A percentile compares a stretch with the other conserved stretches of the same genome.
Evolutionary conservation across 2,797 vertebrate genomes (phyloP).

Genomic region (Lemur catta): DNA sequence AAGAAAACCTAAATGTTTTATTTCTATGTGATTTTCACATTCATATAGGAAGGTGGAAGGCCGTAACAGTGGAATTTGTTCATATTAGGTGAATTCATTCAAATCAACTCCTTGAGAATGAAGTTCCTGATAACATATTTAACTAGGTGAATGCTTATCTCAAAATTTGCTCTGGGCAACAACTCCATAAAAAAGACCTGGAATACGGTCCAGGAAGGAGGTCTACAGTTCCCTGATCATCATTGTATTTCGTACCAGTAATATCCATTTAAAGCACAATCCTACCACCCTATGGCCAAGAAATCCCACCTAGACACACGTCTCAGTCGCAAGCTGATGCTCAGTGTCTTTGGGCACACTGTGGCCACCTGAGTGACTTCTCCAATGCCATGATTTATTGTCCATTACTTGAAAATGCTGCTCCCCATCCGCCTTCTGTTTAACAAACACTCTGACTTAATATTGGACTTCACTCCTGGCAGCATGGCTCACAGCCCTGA

Average conservation of each 20-base stretch:
- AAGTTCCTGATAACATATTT: not conserved
- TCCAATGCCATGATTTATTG: slow-evolving; percentile 37
- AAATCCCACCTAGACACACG: slow-evolving; percentile 63
- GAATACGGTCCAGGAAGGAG: not conserved
- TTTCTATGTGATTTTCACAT: not conserved
- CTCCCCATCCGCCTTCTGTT: not conserved
- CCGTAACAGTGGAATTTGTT: not conserved
- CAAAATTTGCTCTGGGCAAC: not conserved
- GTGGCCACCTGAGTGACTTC: slow-evolving; percentile 17
- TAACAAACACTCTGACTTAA: not conserved
- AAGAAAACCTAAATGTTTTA: not conserved
- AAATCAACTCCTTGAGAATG: not conserved
- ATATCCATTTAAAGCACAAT: slow-evolving; percentile 7
- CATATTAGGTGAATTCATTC: not conserved
- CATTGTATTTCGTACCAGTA: not conserved
- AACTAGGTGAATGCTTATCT: not conserved
- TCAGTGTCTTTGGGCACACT: not conserved
- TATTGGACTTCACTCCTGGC: slow-evolving; percentile 13
- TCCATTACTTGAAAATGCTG: slow-evolving; percentile 20
- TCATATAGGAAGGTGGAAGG: not conserved
- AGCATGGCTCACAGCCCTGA: not conserved
- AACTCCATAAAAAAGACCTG: not conserved
- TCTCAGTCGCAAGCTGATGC: slow-evolving; percentile 49
- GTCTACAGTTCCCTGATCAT: not conserved
- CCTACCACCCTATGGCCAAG: not conserved